A percentile compares a stretch with the other conserved stretches of the same genome.
phyloP scores from a whole-genome alignment of 2,797 vertebrate genomes.

The Poecilia velifera region DNA sequence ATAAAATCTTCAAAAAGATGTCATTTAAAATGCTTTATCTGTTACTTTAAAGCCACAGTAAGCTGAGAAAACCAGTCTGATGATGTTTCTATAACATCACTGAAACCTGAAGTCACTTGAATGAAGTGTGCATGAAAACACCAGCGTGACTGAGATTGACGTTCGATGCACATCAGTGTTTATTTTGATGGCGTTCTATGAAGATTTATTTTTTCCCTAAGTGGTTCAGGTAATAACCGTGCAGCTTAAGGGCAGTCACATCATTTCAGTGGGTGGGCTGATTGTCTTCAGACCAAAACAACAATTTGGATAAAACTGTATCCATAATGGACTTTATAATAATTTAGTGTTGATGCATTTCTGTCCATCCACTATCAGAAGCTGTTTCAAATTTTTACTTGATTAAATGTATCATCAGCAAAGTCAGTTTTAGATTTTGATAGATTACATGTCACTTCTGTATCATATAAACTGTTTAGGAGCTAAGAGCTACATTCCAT shows the following conservation, averaged over 20 bases:
- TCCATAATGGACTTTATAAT: not conserved
- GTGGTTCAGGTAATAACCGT: not conserved
- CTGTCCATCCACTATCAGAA: not conserved
- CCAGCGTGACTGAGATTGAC: not conserved
- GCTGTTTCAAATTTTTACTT: not conserved
- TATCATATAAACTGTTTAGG: not conserved
- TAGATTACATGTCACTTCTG: not conserved
- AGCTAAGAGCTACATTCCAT: not conserved
- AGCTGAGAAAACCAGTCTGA: not conserved
- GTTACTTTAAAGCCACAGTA: not conserved
- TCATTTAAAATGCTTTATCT: not conserved
- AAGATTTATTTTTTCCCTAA: not conserved
- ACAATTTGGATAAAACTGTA: not conserved
- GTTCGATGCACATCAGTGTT: not conserved
- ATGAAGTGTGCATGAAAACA: not conserved
- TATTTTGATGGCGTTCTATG: not conserved
- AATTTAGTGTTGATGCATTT: not conserved
- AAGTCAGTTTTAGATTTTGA: not conserved
- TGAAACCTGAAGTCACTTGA: not conserved
- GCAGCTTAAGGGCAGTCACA: not conserved
- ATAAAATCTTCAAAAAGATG: not conserved
- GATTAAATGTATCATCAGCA: not conserved
- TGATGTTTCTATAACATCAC: not conserved
- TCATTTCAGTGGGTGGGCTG: not conserved
- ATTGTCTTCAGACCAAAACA: not conserved